Base-by-base conservation (phyloP, 2,888 invertebrate genomes). In the Metopia argyrocephala region DNA sequence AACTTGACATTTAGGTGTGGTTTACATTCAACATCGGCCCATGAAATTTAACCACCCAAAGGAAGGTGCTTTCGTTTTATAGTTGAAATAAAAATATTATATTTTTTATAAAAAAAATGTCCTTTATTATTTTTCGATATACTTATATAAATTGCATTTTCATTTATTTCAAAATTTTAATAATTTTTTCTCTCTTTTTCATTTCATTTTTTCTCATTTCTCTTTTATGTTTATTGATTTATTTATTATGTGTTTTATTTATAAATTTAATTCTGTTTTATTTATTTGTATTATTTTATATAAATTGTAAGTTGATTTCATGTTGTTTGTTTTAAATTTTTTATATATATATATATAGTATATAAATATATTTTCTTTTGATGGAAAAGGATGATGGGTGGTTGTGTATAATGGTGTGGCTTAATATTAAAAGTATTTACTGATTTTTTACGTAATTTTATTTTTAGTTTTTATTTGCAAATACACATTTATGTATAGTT, bases 321-420 rank as follows among this genome's bases (percentile, higher is more conserved):
- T 57, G 23, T 28, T n/a, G n/a, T n/a, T n/a, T n/a, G n/a, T n/a
- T n/a, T n/a, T n/a, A n/a, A n/a, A n/a, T n/a, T n/a, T n/a, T n/a
- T 59, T 50, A 45, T 45, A 59, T 79, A 68, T 82, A 83, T 82
- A 85, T 83, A 84, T 80, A 82, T 84, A 74, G 79, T 83, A 79
- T 74, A 54, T 78, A 15, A 38, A 78, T 84, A 70, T 25, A 57
- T 62, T 62, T 54, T 38, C 38, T 31, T 66, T 48, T 62, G 18
- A 28, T 57, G 45, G 31, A 6, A 48, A 48, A 48, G 31, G 27
- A 38, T 12, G 21, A 45, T 31, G 21, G 21, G 68, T 61, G 46
- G 65, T 68, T 48, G 38, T 76, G 48, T 56, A 31, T 59, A 48
- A 15, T 38, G 38, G 70, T 73, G 73, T 65, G 25, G 18, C 81